phyloP scores from a whole-genome alignment of 2,113 vertebrate species.

The Callipepla squamata region DNA sequence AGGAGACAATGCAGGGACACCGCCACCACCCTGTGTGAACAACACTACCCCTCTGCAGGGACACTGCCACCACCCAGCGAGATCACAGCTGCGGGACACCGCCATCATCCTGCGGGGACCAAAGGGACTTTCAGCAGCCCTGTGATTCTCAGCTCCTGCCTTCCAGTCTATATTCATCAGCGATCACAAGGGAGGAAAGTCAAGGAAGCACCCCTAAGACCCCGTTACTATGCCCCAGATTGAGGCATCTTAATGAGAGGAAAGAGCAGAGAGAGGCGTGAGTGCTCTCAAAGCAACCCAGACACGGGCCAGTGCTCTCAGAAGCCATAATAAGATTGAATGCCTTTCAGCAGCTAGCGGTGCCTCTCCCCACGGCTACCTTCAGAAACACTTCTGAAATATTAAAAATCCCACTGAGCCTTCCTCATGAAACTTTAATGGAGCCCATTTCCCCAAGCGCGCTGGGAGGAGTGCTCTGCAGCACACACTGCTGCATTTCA shows the following conservation, averaged over 20 bases:
- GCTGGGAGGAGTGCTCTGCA: slow-evolving; percentile 13
- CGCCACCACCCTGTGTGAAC: too few relatives aligned
- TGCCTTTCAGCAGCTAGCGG: slow-evolving; percentile 17
- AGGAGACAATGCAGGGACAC: too few relatives aligned
- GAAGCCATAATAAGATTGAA: slow-evolving; percentile 15
- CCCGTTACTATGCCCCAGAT: background rate
- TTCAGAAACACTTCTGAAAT: slow-evolving; percentile 50
- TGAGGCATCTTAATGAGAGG: background rate
- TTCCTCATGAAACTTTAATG: slow-evolving; percentile 57
- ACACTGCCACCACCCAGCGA: background rate
- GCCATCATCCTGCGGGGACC: background rate
- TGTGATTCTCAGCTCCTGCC: background rate
- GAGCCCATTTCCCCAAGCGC: background rate
- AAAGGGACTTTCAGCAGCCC: background rate
- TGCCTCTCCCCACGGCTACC: background rate
- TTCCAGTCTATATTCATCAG: background rate
- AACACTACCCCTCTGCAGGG: too few relatives aligned
- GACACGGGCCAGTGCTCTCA: background rate
- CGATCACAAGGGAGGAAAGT: background rate
- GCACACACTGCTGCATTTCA: background rate
- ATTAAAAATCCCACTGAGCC: slow-evolving; percentile 48
- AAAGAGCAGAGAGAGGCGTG: background rate
- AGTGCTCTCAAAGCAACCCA: background rate
- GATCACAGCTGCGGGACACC: too few relatives aligned
- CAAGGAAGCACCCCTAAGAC: background rate